Percentiles rank a stretch among this genome's conserved stretches.
Evolutionary conservation across 2,888 invertebrate species (phyloP).

Genomic region (Hedya salicella): DNA sequence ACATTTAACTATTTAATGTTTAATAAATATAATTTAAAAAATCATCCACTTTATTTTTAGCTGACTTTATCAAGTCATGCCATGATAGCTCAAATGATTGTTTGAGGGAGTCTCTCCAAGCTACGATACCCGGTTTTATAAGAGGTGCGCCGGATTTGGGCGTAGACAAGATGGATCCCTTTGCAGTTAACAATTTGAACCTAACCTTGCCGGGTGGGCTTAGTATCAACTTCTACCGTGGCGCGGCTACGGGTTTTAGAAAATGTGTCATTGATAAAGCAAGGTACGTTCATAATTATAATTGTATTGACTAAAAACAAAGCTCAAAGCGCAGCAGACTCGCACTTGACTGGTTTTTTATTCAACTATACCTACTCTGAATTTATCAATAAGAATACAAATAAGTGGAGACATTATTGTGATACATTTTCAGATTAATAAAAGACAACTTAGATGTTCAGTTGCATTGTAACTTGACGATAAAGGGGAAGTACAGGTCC

Average conservation of each 20-base stretch:
- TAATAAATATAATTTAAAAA: background rate
- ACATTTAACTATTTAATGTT: background rate
- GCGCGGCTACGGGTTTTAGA: slow-evolving; percentile 59
- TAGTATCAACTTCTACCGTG: slow-evolving; percentile 56
- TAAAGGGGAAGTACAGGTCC: slow-evolving; percentile 66
- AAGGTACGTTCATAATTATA: slow-evolving; percentile 50
- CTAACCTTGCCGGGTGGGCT: slow-evolving; percentile 60
- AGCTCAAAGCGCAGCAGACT: too few species aligned
- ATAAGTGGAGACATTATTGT: too few species aligned
- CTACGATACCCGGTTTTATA: slow-evolving; percentile 55
- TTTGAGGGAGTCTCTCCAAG: slow-evolving; percentile 56
- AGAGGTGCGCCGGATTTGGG: slow-evolving; percentile 60
- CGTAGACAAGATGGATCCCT: slow-evolving; percentile 61
- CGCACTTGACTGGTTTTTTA: too few species aligned
- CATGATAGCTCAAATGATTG: slow-evolving; percentile 55
- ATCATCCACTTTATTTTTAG: slow-evolving; percentile 45
- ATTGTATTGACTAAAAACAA: too few species aligned
- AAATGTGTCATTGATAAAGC: slow-evolving; percentile 63
- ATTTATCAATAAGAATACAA: too few species aligned
- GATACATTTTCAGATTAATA: slow-evolving; percentile 52
- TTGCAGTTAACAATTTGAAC: slow-evolving; percentile 56
- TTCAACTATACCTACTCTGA: too few species aligned
- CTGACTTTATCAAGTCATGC: slow-evolving; percentile 54
- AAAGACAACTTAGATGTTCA: slow-evolving; percentile 57
- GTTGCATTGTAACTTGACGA: slow-evolving; percentile 64